These are phyloP conservation scores for Eupsilia transversa DNA, from an alignment of 2,888 invertebrate species.

Conservation along the genomic window DNA sequence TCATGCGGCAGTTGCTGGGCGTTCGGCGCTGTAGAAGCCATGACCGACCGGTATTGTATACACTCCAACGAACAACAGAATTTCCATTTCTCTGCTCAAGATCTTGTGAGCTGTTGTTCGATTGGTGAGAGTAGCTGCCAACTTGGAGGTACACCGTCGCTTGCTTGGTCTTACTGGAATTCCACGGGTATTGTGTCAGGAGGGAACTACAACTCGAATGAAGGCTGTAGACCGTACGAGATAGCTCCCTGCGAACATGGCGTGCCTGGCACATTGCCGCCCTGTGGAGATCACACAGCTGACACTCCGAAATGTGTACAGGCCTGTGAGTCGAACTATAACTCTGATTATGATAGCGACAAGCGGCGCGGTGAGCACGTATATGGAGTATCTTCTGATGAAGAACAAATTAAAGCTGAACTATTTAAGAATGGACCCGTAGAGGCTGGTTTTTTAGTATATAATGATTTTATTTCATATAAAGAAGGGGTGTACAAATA, in stretches of 20 bases:
- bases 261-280: not conserved
- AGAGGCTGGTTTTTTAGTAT: not conserved
- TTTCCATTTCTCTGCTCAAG: conserved; percentile 27
- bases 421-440: conserved; percentile 18
- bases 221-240: conserved; percentile 21
- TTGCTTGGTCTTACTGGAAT: conserved; percentile 12
- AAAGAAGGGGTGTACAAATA: conserved; percentile 1
- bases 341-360: conserved; percentile 11
- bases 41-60: conserved; percentile 33
- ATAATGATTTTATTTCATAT: not conserved
- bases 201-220: conserved; percentile 2
- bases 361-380: conserved; percentile 1
- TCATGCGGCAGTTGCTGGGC: conserved; percentile 22
- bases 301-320: conserved; percentile 6
- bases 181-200: conserved; percentile 17
- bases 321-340: not conserved
- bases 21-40: conserved; percentile 20
- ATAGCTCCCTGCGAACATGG: not conserved
- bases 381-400: not conserved
- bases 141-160: accelerated
- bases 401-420: conserved; percentile 23
- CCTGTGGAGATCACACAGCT: accelerated
- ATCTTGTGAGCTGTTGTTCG: not conserved
- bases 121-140: not conserved
- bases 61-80: conserved; percentile 10